A percentile compares a stretch with the other conserved stretches of the same genome.
Evolutionary conservation across 2,888 invertebrate species (phyloP).

Genomic region (Melolontha melolontha): DNA sequence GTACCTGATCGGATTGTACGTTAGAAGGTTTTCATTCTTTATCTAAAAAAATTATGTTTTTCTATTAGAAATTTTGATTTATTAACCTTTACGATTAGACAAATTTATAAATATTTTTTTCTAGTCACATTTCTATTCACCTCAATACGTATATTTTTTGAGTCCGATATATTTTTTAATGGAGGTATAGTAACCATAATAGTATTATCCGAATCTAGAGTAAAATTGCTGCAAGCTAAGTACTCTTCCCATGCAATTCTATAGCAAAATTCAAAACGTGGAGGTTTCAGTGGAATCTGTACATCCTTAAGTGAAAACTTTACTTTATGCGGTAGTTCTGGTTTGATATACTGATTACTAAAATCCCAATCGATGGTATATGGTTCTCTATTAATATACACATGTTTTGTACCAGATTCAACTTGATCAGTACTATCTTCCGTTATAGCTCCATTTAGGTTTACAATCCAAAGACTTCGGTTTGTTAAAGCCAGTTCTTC

Average conservation of each 20-base stretch:
- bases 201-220: slow-evolving; percentile 51
- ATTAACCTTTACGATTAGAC: too few relatives aligned
- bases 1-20: not conserved
- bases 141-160: slow-evolving; percentile 9
- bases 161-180: slow-evolving; percentile 48
- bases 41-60: too few relatives aligned
- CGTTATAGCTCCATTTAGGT: slow-evolving; percentile 62
- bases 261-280: slow-evolving; percentile 60
- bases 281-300: slow-evolving; percentile 37
- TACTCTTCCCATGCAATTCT: slow-evolving; percentile 61
- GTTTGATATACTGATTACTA: slow-evolving; percentile 73
- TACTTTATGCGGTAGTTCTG: slow-evolving; percentile 78
- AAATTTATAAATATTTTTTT: too few relatives aligned
- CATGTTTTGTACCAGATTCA: slow-evolving; percentile 72
- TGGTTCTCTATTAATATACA: slow-evolving; percentile 70
- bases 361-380: slow-evolving; percentile 72
- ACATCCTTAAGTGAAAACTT: slow-evolving; percentile 60
- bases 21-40: too few relatives aligned
- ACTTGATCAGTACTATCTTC: slow-evolving; percentile 76
- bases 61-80: not conserved
- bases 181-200: slow-evolving; percentile 60
- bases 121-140: too few relatives aligned
- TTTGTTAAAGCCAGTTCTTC: slow-evolving; percentile 49
- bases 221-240: slow-evolving; percentile 58
- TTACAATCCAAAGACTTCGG: not conserved